phyloP scores from a whole-genome alignment of 2,113 vertebrate species.

The Montifringilla adamsi region DNA sequence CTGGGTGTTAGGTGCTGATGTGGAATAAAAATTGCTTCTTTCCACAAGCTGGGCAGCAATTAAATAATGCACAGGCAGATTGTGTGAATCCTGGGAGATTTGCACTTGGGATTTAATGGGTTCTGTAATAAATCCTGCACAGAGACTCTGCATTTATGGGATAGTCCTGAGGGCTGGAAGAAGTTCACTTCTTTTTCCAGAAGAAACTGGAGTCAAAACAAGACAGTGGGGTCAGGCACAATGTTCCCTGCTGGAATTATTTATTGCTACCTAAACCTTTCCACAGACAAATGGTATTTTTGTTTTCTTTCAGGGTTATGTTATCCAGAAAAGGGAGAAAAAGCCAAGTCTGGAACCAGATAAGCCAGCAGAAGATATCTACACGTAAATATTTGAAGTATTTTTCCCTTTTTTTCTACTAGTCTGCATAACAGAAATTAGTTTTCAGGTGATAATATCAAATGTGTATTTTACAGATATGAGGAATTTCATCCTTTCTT shows the following conservation, averaged over 20 bases:
- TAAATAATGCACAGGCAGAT: not conserved
- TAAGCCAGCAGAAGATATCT: conserved; percentile 86
- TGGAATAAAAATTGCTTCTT: not conserved
- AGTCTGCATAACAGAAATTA: not conserved
- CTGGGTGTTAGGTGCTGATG: not conserved
- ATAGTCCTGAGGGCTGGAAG: not conserved
- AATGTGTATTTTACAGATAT: conserved; percentile 81
- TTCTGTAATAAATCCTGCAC: not conserved
- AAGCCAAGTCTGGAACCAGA: conserved; percentile 85
- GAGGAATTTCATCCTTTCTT: conserved; percentile 98
- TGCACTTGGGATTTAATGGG: not conserved
- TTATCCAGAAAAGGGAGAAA: conserved; percentile 93
- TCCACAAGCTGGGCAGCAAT: not conserved
- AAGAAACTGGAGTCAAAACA: not conserved
- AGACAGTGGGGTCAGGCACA: not conserved
- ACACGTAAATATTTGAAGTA: conserved; percentile 83
- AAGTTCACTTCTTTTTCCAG: not conserved
- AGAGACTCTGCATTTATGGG: not conserved
- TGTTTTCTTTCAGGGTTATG: conserved; percentile 80
- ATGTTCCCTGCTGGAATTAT: not conserved
- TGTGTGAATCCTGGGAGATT: not conserved
- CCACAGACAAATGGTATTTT: not conserved
- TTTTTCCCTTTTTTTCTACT: not conserved
- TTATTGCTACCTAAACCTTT: not conserved
- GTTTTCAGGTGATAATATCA: conserved; percentile 53